These are phyloP conservation scores for Ginglymostoma cirratum DNA, from an alignment of 2,113 vertebrate species.

Conservation along the genomic window DNA sequence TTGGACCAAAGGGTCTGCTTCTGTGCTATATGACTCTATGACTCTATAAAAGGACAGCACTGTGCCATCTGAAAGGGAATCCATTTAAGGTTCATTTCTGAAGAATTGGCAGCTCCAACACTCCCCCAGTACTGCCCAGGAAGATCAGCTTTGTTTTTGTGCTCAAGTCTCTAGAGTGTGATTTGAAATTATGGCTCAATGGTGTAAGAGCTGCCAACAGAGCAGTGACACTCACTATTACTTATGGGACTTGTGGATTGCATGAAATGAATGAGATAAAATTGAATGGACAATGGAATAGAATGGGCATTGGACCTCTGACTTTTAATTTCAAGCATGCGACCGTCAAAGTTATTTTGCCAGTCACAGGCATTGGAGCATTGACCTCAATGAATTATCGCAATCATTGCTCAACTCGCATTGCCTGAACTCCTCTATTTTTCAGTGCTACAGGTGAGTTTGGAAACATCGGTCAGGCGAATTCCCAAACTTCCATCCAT, in stretches of 20 bases:
- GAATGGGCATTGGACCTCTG: background rate
- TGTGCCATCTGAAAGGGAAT: background rate
- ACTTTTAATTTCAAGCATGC: background rate
- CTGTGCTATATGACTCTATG: too few relatives aligned
- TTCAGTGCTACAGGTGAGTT: background rate
- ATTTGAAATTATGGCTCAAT: background rate
- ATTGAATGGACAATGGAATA: background rate
- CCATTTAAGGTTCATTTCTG: background rate
- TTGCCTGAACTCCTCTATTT: background rate
- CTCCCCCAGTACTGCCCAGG: background rate
- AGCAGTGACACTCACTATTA: background rate
- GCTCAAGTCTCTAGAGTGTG: background rate
- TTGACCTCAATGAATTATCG: background rate
- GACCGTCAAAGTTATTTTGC: background rate
- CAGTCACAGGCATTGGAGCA: background rate
- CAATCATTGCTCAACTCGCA: background rate
- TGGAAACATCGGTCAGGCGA: background rate
- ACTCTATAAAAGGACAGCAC: background rate
- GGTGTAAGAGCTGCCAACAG: background rate
- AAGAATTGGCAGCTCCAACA: background rate
- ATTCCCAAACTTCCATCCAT: background rate
- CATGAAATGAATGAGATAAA: background rate
- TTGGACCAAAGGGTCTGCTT: too few relatives aligned
- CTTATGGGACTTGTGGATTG: background rate
- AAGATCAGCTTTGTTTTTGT: background rate